phyloP scores from a whole-genome alignment of 2,888 invertebrate species.

The Caenorhabditis sulstoni region DNA sequence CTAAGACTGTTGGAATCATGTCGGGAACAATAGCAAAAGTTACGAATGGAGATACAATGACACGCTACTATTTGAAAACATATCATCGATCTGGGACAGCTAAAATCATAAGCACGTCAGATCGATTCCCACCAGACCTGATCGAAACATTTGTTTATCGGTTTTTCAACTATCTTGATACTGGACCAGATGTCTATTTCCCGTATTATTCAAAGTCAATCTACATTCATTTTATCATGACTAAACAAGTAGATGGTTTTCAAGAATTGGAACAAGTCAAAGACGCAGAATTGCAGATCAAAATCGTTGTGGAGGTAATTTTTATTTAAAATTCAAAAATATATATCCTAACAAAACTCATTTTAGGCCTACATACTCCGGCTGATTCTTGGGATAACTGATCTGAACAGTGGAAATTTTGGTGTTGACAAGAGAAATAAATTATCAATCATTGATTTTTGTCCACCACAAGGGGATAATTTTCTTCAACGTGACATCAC shows the following conservation, averaged over 20 bases:
- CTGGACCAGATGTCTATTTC: slow-evolving; percentile 23
- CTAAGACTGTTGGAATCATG: slow-evolving; percentile 3
- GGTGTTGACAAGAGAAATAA: slow-evolving; percentile 19
- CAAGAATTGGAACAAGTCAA: slow-evolving; percentile 13
- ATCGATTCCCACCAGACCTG: slow-evolving; percentile 9
- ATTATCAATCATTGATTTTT: slow-evolving; percentile 27
- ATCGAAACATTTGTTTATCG: slow-evolving; percentile 24
- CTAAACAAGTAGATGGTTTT: slow-evolving; percentile 15
- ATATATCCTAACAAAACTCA: too few relatives aligned
- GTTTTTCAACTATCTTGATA: slow-evolving; percentile 1
- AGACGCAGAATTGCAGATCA: slow-evolving; percentile 22
- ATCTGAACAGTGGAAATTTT: slow-evolving; percentile 14
- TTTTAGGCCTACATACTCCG: slow-evolving; percentile 25
- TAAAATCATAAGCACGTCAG: neutral
- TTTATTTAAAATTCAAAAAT: slow-evolving; percentile 29
- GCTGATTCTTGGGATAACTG: slow-evolving; percentile 12
- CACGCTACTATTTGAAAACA: slow-evolving; percentile 21
- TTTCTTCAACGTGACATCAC: too few relatives aligned
- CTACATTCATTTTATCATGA: slow-evolving; percentile 17
- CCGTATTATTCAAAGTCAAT: slow-evolving; percentile 19
- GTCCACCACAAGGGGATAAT: slow-evolving; percentile 5
- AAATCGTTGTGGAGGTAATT: slow-evolving; percentile 28
- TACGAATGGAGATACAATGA: neutral
- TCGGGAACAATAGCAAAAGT: slow-evolving; percentile 13
- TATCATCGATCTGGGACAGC: slow-evolving; percentile 13